phyloP scores from a whole-genome alignment of 64 coral and sea anemone genomes.

The Orbicella faveolata region DNA sequence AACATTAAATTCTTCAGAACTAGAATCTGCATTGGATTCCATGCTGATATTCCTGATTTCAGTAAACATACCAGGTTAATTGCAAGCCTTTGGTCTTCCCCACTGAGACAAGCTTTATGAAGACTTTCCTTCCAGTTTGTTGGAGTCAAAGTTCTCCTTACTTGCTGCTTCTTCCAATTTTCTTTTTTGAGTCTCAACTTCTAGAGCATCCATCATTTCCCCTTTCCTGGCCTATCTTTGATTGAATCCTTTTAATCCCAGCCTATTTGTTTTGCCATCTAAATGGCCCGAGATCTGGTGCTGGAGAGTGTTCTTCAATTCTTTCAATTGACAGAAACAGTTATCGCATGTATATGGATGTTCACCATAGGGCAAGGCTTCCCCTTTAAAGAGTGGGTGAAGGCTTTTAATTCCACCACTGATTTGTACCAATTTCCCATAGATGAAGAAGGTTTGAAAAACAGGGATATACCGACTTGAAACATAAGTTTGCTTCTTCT shows the following conservation, averaged over 20 bases:
- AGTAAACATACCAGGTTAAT: conserved; percentile 47
- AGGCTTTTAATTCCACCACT: too few species aligned
- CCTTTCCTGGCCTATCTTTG: conserved; percentile 19
- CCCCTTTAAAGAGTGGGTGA: too few species aligned
- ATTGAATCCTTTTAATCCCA: conserved; percentile 30
- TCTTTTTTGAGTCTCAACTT: background rate
- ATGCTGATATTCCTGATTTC: conserved; percentile 32
- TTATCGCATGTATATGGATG: conserved; percentile 56
- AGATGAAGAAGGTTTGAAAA: too few species aligned
- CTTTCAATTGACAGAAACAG: conserved; percentile 6
- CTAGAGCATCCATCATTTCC: conserved; percentile 4
- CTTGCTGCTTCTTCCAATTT: conserved; percentile 18
- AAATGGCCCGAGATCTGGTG: background rate
- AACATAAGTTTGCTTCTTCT: too few species aligned
- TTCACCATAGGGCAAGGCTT: background rate
- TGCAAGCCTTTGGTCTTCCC: conserved; percentile 44
- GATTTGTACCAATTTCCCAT: too few species aligned
- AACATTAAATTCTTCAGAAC: conserved; percentile 53
- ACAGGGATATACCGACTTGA: too few species aligned
- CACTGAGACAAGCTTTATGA: conserved; percentile 44
- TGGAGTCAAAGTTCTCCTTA: conserved; percentile 25
- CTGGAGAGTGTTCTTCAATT: conserved; percentile 23
- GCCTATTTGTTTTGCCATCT: background rate
- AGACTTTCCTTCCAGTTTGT: conserved; percentile 45
- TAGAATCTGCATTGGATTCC: conserved; percentile 46